Conservation (phyloP, 2,113 vertebrate genomes). For the Origma solitaria region DNA sequence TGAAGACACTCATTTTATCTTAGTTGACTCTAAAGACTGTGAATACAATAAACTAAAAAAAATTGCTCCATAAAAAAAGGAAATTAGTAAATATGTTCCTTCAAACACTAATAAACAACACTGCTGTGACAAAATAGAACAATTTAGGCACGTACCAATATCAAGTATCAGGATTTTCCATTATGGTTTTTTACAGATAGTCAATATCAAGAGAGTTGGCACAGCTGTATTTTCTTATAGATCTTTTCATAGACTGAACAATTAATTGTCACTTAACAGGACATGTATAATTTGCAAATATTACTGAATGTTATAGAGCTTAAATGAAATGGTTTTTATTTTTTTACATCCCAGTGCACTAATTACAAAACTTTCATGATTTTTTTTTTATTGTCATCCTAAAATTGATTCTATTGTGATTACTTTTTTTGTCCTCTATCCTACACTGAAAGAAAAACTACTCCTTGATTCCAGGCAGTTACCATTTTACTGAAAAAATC, state of each 20-base stretch:
- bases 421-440: neutral
- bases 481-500: neutral
- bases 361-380: neutral
- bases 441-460: neutral
- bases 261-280: neutral
- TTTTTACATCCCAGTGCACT: neutral
- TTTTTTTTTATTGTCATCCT: neutral
- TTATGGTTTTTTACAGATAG: neutral
- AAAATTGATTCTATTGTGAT: neutral
- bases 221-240: neutral
- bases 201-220: neutral
- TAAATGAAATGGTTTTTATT: neutral
- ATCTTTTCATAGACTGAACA: neutral
- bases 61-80: neutral
- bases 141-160: neutral
- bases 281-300: neutral
- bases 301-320: neutral
- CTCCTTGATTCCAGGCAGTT: neutral
- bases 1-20: neutral
- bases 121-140: neutral
- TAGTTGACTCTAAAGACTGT: neutral
- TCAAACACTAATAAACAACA: neutral
- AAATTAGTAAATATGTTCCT: neutral
- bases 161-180: neutral
- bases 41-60: neutral